A percentile compares a stretch with the other conserved stretches of the same genome.
These are phyloP conservation scores for Pygoscelis antarcticus DNA, from an alignment of 2,113 vertebrate species.

Conservation along the genomic window DNA sequence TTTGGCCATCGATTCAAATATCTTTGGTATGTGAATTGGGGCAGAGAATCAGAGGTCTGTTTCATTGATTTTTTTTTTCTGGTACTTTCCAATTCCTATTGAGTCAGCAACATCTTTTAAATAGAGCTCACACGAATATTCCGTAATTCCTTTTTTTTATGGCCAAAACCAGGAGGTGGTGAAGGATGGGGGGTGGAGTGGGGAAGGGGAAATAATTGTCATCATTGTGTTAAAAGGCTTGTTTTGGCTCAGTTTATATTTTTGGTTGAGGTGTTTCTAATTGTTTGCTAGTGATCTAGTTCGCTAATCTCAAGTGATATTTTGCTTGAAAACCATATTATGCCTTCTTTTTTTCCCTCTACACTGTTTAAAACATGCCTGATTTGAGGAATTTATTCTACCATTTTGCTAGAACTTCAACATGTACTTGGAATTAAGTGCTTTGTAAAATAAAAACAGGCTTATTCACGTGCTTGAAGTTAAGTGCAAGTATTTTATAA, in stretches of 20 bases:
- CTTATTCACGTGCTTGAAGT: conserved; percentile 21
- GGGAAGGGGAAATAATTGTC: not conserved
- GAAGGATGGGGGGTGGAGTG: too few relatives aligned
- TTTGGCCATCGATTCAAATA: not conserved
- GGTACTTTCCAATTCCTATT: not conserved
- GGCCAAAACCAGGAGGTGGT: not conserved
- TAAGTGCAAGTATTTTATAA: conserved; percentile 27
- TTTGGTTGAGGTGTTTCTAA: not conserved
- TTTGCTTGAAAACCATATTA: not conserved
- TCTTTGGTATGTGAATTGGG: not conserved
- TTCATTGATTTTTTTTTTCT: not conserved
- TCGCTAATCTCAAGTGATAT: not conserved
- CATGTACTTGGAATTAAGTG: not conserved
- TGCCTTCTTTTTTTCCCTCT: not conserved
- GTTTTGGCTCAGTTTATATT: not conserved
- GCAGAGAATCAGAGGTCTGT: not conserved
- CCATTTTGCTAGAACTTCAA: not conserved
- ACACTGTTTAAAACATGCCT: not conserved
- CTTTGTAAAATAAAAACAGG: not conserved
- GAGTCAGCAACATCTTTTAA: not conserved
- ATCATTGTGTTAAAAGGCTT: not conserved
- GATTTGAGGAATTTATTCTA: not conserved
- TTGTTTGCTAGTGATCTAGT: not conserved
- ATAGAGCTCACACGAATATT: not conserved
- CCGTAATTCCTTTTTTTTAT: not conserved